A percentile compares a stretch with the other conserved stretches of the same genome.
phyloP scores from a whole-genome alignment of 2,113 vertebrate genomes.

The Peromyscus californicus region DNA sequence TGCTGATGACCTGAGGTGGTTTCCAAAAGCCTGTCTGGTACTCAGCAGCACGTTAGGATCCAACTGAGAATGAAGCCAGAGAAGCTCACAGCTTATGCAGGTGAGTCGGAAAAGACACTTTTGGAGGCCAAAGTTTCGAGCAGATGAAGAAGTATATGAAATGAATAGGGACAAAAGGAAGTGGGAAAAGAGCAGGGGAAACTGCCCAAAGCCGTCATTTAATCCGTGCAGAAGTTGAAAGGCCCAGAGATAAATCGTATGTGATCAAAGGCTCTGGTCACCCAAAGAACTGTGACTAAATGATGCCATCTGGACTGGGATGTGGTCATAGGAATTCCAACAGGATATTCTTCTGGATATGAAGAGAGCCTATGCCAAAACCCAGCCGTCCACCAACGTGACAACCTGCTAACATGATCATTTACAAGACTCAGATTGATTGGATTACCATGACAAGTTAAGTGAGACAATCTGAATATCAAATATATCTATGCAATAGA shows the following conservation, averaged over 20 bases:
- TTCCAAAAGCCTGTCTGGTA: background rate
- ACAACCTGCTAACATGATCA: slow-evolving; percentile 21
- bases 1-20: background rate
- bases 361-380: slow-evolving; percentile 25
- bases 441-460: background rate
- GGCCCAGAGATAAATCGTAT: slow-evolving; percentile 22
- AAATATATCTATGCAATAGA: background rate
- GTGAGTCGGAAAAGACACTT: slow-evolving; percentile 53
- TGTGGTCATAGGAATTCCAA: background rate
- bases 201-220: background rate
- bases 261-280: slow-evolving; percentile 23
- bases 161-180: slow-evolving; percentile 15
- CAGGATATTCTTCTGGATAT: background rate
- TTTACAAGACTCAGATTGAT: slow-evolving; percentile 20
- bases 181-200: slow-evolving; percentile 13
- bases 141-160: slow-evolving; percentile 33
- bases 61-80: slow-evolving; percentile 33
- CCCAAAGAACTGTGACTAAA: background rate
- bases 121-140: background rate
- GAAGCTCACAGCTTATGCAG: background rate
- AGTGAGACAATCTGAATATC: slow-evolving; percentile 29
- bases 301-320: background rate
- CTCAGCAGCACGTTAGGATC: slow-evolving; percentile 5
- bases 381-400: background rate
- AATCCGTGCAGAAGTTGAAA: slow-evolving; percentile 32